These are phyloP conservation scores for Cynopterus sphinx DNA, from an alignment of 2,797 vertebrate genomes.

Conservation along the genomic window DNA sequence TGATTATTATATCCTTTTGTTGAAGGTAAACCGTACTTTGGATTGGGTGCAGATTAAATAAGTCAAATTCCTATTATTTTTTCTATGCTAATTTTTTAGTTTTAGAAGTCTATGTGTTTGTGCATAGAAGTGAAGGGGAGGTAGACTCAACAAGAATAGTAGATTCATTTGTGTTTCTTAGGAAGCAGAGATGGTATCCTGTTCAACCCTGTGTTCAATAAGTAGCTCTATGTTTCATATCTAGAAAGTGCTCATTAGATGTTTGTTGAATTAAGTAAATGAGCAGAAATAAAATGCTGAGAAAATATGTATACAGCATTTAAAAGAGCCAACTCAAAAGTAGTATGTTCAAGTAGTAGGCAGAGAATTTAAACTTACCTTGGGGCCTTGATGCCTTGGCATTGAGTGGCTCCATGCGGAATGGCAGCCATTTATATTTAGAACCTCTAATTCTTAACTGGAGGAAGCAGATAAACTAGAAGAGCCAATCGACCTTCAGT, in stretches of 20 bases:
- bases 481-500: background rate
- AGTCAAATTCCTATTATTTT: conserved; percentile 18
- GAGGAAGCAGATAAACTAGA: background rate
- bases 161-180: conserved; percentile 3
- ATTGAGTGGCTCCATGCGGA: background rate
- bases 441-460: background rate
- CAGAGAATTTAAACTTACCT: background rate
- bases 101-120: background rate
- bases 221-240: background rate
- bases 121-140: background rate
- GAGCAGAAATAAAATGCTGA: background rate
- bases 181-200: background rate
- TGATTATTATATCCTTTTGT: conserved; percentile 23
- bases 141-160: background rate
- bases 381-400: background rate
- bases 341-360: background rate
- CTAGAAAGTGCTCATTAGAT: background rate
- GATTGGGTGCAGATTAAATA: background rate
- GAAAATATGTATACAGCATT: background rate
- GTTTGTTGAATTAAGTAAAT: conserved; percentile 1
- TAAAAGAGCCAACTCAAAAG: conserved; percentile 7
- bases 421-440: background rate
- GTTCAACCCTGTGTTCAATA: background rate
- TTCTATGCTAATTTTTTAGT: background rate
- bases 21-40: conserved; percentile 26